Evolutionary conservation across 64 coral and sea anemone species (phyloP).

Genomic region (Actinia equina): DNA sequence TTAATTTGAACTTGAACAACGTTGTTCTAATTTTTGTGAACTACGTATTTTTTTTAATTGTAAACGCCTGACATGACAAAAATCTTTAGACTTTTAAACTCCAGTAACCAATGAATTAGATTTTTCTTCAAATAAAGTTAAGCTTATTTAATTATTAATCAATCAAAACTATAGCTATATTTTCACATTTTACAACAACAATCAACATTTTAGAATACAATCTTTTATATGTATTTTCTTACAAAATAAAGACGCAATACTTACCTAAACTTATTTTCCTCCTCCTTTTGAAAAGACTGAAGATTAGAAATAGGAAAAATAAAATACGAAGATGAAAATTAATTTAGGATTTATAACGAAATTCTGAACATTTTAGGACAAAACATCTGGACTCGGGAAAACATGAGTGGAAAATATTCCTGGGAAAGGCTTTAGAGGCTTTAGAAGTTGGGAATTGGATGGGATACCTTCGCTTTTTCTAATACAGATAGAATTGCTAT

Average conservation of each 20-base stretch:
- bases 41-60: too few relatives aligned
- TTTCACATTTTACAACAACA: too few relatives aligned
- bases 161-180: background rate
- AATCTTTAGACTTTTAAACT: too few relatives aligned
- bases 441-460: background rate
- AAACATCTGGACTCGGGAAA: background rate
- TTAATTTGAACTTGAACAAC: too few relatives aligned
- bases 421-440: background rate
- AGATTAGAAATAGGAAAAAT: background rate
- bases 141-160: background rate
- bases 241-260: background rate
- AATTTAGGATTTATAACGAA: background rate
- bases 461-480: slow-evolving; percentile 78
- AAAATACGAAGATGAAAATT: background rate
- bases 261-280: slow-evolving; percentile 59
- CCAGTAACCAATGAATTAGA: too few relatives aligned
- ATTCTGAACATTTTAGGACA: background rate
- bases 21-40: too few relatives aligned
- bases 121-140: background rate
- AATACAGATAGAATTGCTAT: slow-evolving; percentile 73
- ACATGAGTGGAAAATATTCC: too few relatives aligned
- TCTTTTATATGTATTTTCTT: background rate
- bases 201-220: background rate
- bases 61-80: too few relatives aligned
- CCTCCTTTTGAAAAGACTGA: slow-evolving; percentile 46